phyloP scores from a whole-genome alignment of 1,140 invertebrate genomes.

The Mycetomoellerius zeteki region DNA sequence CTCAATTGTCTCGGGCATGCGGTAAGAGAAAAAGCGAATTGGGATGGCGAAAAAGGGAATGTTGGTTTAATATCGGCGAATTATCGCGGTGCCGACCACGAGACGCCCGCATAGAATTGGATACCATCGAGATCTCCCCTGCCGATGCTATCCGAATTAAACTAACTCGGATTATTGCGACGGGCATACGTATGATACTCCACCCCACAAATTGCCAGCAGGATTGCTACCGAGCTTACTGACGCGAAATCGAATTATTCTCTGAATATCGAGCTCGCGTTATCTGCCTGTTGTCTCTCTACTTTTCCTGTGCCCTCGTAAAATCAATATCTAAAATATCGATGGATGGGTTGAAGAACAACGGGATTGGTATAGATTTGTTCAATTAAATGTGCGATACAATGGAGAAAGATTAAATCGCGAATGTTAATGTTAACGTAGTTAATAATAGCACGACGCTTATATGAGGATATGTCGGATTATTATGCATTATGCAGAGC shows the following conservation, averaged over 20 bases:
- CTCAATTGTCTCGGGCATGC: too few species aligned
- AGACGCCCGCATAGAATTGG: neutral
- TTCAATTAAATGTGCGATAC: neutral
- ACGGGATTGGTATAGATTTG: neutral
- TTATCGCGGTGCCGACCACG: neutral
- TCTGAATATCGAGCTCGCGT: neutral
- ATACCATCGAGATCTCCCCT: constrained; percentile 17
- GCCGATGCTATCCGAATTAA: constrained; percentile 22
- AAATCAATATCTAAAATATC: constrained; percentile 22
- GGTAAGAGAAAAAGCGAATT: neutral
- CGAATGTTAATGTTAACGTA: neutral
- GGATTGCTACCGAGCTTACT: constrained; percentile 31
- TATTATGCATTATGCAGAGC: neutral
- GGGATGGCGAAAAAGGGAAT: neutral
- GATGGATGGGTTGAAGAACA: neutral
- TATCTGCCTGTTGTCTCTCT: neutral
- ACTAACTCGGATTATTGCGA: constrained; percentile 47
- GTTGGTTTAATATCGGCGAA: constrained; percentile 24
- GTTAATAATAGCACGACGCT: constrained; percentile 13
- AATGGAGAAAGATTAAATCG: neutral
- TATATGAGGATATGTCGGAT: neutral
- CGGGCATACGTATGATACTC: neutral
- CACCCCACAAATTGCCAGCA: constrained; percentile 16
- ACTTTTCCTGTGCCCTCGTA: neutral
- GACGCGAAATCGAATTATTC: constrained; percentile 46